phyloP scores from a whole-genome alignment of 1,140 invertebrate genomes.

The Monomorium pharaonis region DNA sequence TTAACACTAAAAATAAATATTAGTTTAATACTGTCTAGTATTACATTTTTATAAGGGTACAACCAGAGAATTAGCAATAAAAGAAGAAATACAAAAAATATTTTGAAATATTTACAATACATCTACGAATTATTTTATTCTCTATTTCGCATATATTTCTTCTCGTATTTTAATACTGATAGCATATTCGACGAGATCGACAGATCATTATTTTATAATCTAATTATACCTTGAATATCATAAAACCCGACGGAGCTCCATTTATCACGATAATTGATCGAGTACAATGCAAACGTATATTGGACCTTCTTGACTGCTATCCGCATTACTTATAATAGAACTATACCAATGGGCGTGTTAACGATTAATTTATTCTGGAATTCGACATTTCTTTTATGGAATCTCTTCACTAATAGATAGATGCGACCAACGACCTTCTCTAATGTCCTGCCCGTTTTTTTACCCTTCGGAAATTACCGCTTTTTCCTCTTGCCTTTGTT shows the following conservation, averaged over 20 bases:
- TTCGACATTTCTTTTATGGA: conserved; percentile 21
- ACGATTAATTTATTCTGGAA: conserved; percentile 47
- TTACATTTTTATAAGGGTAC: too few relatives aligned
- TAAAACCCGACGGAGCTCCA: conserved; percentile 43
- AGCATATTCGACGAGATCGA: conserved; percentile 29
- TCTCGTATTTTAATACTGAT: not conserved
- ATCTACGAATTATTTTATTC: not conserved
- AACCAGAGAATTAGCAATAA: not conserved
- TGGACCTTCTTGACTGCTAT: conserved; percentile 47
- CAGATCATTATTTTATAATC: conserved; percentile 62
- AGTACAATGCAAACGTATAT: conserved; percentile 39
- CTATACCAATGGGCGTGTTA: conserved; percentile 28
- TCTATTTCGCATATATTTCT: not conserved
- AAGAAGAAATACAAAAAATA: not conserved
- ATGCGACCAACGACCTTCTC: not conserved
- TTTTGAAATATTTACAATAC: not conserved
- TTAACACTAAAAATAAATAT: too few relatives aligned
- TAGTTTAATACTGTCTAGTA: too few relatives aligned
- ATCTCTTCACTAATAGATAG: conserved; percentile 15
- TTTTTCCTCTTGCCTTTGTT: conserved; percentile 58
- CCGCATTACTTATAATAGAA: conserved; percentile 32
- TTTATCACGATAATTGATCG: conserved; percentile 68
- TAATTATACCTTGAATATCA: conserved; percentile 57
- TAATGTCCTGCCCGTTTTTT: not conserved
- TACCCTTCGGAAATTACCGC: conserved; percentile 31